These are phyloP conservation scores for Dryadula phaetusa DNA, from an alignment of 2,888 invertebrate species.

Conservation along the genomic window DNA sequence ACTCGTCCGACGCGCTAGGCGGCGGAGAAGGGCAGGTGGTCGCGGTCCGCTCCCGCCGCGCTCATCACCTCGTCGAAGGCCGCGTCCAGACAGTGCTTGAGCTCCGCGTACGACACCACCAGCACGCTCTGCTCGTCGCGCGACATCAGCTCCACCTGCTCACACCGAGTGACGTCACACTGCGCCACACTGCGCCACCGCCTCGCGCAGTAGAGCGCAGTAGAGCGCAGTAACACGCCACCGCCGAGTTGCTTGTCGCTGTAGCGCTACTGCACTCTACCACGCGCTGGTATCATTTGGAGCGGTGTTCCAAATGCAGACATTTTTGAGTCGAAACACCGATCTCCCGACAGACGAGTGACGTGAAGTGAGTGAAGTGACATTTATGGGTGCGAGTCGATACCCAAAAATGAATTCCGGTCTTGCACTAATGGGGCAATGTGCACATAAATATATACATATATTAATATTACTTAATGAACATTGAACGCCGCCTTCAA, in stretches of 20 bases:
- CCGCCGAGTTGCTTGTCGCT: background rate
- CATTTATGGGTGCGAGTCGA: background rate
- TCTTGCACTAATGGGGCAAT: no score
- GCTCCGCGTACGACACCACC: conserved; percentile 97
- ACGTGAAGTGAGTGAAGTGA: background rate
- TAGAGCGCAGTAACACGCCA: background rate
- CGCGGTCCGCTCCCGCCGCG: conserved; percentile 54
- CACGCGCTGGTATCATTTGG: background rate
- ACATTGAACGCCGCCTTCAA: no score
- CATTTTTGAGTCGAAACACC: background rate
- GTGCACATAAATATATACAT: background rate
- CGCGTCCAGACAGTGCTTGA: conserved; percentile 97
- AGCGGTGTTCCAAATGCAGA: background rate
- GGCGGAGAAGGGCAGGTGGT: conserved; percentile 37
- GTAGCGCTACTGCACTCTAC: conserved; percentile 3
- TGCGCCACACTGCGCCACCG: background rate
- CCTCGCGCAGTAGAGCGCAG: no score
- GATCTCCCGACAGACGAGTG: background rate
- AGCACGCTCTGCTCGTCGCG: conserved; percentile 98
- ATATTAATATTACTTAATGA: background rate
- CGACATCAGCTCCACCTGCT: conserved; percentile 95
- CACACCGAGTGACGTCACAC: background rate
- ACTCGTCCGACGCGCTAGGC: conserved; percentile 29
- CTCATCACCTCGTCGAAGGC: conserved; percentile 93
- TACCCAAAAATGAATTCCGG: conserved; percentile 4